Evolutionary conservation across 2,888 invertebrate genomes (phyloP).

Genomic region (Cantharis lateralis): DNA sequence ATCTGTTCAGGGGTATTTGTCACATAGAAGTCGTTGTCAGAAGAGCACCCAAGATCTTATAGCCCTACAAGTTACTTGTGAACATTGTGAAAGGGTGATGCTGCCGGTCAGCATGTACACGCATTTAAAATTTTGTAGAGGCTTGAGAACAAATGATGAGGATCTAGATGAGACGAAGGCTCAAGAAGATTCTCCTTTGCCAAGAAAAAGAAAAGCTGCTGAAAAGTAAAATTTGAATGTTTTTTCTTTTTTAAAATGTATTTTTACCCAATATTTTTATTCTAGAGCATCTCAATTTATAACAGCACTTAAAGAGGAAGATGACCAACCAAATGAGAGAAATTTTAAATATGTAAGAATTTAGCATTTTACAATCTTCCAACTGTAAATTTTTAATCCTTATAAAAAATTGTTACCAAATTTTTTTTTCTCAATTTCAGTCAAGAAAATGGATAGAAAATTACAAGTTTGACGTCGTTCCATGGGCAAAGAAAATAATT

Average conservation of each 20-base stretch:
- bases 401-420: neutral
- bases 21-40: slow-evolving; percentile 51
- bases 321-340: neutral
- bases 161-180: neutral
- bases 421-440: neutral
- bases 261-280: neutral
- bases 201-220: slow-evolving; percentile 55
- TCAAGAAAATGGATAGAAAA: slow-evolving; percentile 14
- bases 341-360: neutral
- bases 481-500: slow-evolving; percentile 24
- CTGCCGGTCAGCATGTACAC: slow-evolving; percentile 26
- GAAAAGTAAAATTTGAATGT: slow-evolving; percentile 47
- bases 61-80: slow-evolving; percentile 29
- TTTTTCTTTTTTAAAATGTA: neutral
- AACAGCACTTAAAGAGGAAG: neutral
- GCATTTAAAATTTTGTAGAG: slow-evolving; percentile 24
- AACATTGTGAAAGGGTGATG: slow-evolving; percentile 23
- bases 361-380: neutral
- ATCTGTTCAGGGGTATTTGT: slow-evolving; percentile 61
- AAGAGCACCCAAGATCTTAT: slow-evolving; percentile 30
- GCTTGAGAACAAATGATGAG: neutral
- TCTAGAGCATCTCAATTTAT: neutral
- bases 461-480: slow-evolving; percentile 21
- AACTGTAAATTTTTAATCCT: neutral
- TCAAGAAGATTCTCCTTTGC: neutral